Base-by-base conservation (phyloP, 2,797 vertebrate genomes). In the Cuniculus paca region DNA sequence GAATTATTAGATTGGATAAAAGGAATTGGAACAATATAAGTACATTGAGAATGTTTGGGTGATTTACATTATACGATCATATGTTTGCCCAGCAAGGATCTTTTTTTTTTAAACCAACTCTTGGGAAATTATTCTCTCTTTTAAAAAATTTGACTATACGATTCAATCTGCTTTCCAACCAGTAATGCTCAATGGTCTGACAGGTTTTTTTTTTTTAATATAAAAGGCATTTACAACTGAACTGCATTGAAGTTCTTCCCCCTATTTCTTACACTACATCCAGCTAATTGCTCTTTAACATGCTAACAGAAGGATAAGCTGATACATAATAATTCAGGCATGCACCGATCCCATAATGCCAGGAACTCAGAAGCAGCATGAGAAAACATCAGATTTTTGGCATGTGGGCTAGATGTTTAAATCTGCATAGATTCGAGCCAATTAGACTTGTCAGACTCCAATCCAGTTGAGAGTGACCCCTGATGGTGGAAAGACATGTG, bases 391-490 rank as follows among this genome's bases (percentile, higher is more conserved):
- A 95, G 61, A 96, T 96, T 98, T 98, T 98, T 96, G 97, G 91
- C 88, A 95, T 97, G 95, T 97, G 78, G 92, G 85, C 94, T 97
- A 97, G 91, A 92, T 98, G 72, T 98, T 98, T 98, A 98, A 97
- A 98, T 98, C 96, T 98, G 95, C 94, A 98, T 98, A 98, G 94
- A 97, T 98, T 98, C 96, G 74, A 97, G 96, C 97, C 97, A 98
- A 98, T 97, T 97, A 98, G 97, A 97, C 75, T 97, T 98, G 97
- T 96, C 90, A 97, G 94, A 97, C 97, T 97, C 94, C 97, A 97
- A 97, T 97, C 92, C 97, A 98, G 97, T 95, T 96, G 78, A 98
- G 97, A 97, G 90, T 97, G 97, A 98, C 90, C 97, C 92, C 88
- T 97, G 97, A 88, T 93, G 98, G 98, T 97, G 97, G 96, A 98